A percentile compares a stretch with the other conserved stretches of the same genome.
Evolutionary conservation across 2,888 invertebrate species (phyloP).

Genomic region (Drosophila quasianomalipes): DNA sequence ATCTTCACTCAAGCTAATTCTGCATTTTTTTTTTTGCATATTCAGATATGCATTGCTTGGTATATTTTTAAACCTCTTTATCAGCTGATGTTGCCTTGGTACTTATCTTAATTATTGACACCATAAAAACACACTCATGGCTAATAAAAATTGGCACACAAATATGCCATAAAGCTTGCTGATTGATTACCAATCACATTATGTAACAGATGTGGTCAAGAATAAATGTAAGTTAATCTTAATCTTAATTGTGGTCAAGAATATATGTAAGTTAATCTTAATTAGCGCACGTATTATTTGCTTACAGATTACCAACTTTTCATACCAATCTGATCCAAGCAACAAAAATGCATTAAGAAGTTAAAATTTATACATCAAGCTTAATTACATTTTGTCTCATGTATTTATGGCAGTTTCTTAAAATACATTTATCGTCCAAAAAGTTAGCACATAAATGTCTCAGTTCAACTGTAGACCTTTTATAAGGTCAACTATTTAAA

Average conservation of each 20-base stretch:
- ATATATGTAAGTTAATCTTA: not conserved
- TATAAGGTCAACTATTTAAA: not conserved
- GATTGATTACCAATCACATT: conserved; percentile 55
- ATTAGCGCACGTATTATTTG: not conserved
- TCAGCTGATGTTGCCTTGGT: conserved; percentile 30
- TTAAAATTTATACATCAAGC: conserved; percentile 1
- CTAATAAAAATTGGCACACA: conserved; percentile 18
- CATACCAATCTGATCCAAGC: not conserved
- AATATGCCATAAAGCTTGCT: conserved; percentile 49
- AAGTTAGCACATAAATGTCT: conserved; percentile 22
- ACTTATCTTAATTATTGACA: conserved; percentile 60
- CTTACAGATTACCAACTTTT: not conserved
- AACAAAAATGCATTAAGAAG: not conserved
- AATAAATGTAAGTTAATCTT: not conserved
- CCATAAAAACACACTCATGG: conserved; percentile 20
- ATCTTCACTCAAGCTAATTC: conserved; percentile 41
- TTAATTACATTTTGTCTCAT: conserved; percentile 6
- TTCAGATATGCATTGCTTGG: conserved; percentile 19
- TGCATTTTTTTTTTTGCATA: conserved; percentile 46
- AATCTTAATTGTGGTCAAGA: no score
- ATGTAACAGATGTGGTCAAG: conserved; percentile 16
- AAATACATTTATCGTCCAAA: conserved; percentile 14
- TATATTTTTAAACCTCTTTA: conserved; percentile 45
- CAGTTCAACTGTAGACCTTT: conserved; percentile 1
- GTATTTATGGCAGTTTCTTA: not conserved